Evolutionary conservation across 2,888 invertebrate species (phyloP).

Genomic region (Arctia plantaginis): DNA sequence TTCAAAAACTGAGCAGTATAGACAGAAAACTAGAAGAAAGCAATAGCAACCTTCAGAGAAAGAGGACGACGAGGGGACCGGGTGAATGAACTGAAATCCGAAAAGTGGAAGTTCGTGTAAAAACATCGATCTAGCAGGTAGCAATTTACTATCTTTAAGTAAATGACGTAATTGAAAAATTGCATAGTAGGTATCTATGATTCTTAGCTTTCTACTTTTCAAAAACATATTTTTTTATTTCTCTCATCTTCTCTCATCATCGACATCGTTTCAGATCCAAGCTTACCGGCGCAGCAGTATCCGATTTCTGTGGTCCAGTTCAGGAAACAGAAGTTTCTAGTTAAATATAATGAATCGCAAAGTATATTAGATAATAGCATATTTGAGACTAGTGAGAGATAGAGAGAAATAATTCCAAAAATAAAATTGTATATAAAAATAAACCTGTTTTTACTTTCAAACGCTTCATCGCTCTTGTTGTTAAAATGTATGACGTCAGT

Average conservation of each 20-base stretch:
- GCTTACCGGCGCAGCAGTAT: neutral
- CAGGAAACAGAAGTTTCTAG: neutral
- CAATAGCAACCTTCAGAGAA: neutral
- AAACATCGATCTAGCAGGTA: constrained; percentile 1
- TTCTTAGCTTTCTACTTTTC: neutral
- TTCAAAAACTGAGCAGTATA: neutral
- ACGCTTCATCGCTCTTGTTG: neutral
- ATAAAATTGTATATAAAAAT: neutral
- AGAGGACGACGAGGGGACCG: neutral
- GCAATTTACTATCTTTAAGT: neutral
- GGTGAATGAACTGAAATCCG: constrained; percentile 2
- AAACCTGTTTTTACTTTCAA: neutral
- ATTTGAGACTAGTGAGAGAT: neutral
- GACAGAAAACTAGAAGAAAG: neutral
- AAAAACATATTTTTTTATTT: no score
- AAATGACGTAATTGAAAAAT: neutral
- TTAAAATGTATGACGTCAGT: constrained; percentile 24
- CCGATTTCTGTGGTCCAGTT: neutral
- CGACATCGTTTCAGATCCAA: no score
- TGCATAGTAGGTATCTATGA: neutral
- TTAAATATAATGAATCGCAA: neutral
- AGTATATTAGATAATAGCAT: neutral
- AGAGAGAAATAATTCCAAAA: neutral
- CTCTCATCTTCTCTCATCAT: no score
- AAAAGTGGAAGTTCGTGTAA: constrained; percentile 3